Evolutionary conservation across 2,888 invertebrate species (phyloP), one percentile per base, ranked within the genome.

Genomic region (Meloe dianella): DNA sequence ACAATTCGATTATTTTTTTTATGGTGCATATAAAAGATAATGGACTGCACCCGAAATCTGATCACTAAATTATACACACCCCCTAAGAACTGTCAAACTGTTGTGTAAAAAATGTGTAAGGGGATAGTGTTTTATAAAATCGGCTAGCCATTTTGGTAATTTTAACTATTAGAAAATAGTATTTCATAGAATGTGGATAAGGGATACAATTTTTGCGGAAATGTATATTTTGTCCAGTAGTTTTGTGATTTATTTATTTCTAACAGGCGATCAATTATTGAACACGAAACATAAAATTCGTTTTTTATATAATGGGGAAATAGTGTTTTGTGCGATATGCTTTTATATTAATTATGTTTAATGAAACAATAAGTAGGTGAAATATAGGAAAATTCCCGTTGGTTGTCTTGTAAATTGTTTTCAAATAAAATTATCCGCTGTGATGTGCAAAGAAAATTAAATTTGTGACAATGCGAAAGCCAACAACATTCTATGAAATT

Each of bases 221-320:
- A 66, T 66, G 62, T 61, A 65, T 65, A 59, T 57, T 65, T 65
- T 65, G 61, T 61, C 61, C 61, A 58, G 58, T 62, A 54, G 47
- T 62, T 47, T 30, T 57, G 58, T 66, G 66, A 66, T 66, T 66
- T 66, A 66, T 59, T 54, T 35, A 41, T 58, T 38, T 61, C 20
- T 22, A 22, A 62, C 66, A 59, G 58, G 58, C 58, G 62, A 66
- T 62, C 41, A 30, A 56, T 27, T 27, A 1, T 14, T n/a, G 20
- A n/a, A 20, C 58, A 58, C 58, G 58, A 32, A 58, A 58, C 20
- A 8, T 7, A 20, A 58, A 32, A n/a, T 35, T 30, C n/a, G n/a
- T 57, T 27, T 30, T n/a, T 4, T 29, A 29, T n/a, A n/a, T n/a
- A n/a, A n/a, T n/a, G n/a, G n/a, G n/a, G 30, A n/a, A 17, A 32